Evolutionary conservation across 2,113 vertebrate species (phyloP), one percentile per base, ranked within the genome.

Genomic region (Muntiacus muntjak): DNA sequence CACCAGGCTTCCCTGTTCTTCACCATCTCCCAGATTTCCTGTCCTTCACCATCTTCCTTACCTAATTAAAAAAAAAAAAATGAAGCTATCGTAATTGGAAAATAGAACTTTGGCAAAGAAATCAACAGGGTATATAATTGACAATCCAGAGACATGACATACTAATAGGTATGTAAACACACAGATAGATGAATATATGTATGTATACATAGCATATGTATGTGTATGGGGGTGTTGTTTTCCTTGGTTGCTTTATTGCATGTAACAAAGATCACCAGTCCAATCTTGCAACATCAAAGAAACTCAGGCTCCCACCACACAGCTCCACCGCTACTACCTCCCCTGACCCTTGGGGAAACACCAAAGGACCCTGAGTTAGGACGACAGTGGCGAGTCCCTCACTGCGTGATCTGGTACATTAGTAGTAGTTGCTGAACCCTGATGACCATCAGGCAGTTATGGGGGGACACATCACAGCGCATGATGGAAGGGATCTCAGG

Each of bases 101-200:
- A 96, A 95, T 60, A 81, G 26, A 94, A 94, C 17, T 95, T 85
- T 67, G 45, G 6, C 47, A n/a, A 82, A 94, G 95, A 81, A 89
- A 89, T 76, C 30, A 71, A 54, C 3, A 89, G 86, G 36, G 25
- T 74, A 71, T 50, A 50, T 60, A 47, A 84, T 9, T 93, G n/a
- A 86, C 57, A 91, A 10, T 52, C 25, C 52, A 67, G 54, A 91
- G 19, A 89, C 5, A 33, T 43, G 9, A 43, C 6, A 54, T 33
- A 45, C 45, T 89, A 78, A 55, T 58, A 47, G 81, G 47, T 64
- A 33, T 47, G 23, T 26, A 60, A 28, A 79, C 1, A 33, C 15
- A 74, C 13, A 43, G 25, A 47, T 40, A 43, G 47, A 8, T 71
- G 2, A 40, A 28, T 50, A 45, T 43, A 23, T 50, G 40, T 5